A percentile compares a stretch with the other conserved stretches of the same genome.
Evolutionary conservation across 1,140 invertebrate species (phyloP).

Genomic region (Micrasema minimum): DNA sequence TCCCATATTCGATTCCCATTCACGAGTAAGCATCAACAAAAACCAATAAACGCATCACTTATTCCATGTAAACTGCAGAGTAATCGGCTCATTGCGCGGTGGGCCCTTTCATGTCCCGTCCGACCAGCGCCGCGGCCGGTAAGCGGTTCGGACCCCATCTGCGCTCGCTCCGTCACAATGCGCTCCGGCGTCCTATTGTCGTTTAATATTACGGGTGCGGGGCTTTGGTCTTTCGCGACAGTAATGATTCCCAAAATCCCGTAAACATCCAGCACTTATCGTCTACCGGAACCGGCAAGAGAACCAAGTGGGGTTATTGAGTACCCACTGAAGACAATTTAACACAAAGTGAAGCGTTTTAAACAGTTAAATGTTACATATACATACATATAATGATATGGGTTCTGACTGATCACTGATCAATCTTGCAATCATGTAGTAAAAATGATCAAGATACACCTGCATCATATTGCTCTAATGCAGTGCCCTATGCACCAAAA

Average conservation of each 20-base stretch:
- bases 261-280: slow-evolving; percentile 5
- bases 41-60: not conserved
- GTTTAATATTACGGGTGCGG: slow-evolving; percentile 14
- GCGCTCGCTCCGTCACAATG: slow-evolving; percentile 19
- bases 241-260: not conserved
- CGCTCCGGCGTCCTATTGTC: slow-evolving; percentile 9
- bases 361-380: not conserved
- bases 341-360: not conserved
- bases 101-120: no score
- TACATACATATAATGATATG: no score
- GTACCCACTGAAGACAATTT: not conserved
- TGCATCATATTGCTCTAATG: no score
- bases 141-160: not conserved
- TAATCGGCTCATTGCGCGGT: not conserved
- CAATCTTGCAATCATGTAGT: no score
- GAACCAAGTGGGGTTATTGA: not conserved
- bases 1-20: no score
- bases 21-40: no score
- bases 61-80: not conserved
- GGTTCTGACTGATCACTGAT: no score
- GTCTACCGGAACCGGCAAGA: not conserved
- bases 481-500: no score
- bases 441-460: no score
- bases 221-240: not conserved
- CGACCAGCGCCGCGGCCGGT: not conserved